Evolutionary conservation across 2,113 vertebrate species (phyloP).

Genomic region (Phylloscopus whistleri): DNA sequence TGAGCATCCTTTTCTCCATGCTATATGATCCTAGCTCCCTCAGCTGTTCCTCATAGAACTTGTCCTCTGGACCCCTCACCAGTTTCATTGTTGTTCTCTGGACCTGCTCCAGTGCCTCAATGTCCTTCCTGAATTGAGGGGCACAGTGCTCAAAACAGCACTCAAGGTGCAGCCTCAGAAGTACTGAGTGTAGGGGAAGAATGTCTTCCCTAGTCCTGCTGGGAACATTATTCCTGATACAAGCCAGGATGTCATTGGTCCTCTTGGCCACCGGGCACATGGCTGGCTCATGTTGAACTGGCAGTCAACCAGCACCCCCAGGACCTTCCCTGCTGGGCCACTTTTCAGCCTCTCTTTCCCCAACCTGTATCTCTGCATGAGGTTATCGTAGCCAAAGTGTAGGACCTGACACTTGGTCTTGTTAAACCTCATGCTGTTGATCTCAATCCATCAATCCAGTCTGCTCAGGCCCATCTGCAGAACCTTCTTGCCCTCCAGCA

Average conservation of each 20-base stretch:
- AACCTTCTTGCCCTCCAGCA: not conserved
- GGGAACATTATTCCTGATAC: not conserved
- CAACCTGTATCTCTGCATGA: not conserved
- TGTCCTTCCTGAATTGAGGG: not conserved
- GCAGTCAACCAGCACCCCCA: not conserved
- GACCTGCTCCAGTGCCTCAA: not conserved
- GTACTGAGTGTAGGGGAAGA: not conserved
- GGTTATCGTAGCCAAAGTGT: not conserved
- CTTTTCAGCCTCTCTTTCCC: not conserved
- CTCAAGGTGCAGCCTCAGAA: rapidly evolving
- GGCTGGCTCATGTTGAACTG: not conserved
- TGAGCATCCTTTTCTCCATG: not conserved
- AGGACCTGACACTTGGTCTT: not conserved
- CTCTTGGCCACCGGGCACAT: not conserved
- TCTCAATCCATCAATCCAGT: not conserved
- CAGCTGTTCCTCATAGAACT: not conserved
- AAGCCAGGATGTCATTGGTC: not conserved
- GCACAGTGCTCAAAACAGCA: not conserved
- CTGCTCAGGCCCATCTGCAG: not conserved
- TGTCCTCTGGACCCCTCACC: not conserved
- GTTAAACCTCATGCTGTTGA: not conserved
- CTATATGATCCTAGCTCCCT: not conserved
- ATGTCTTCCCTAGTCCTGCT: not conserved
- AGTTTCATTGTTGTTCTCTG: not conserved
- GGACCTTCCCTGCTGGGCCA: rapidly evolving